A percentile compares a stretch with the other conserved stretches of the same genome.
phyloP scores from a whole-genome alignment of 2,888 invertebrate species.

The Stictocephala bisonia region DNA sequence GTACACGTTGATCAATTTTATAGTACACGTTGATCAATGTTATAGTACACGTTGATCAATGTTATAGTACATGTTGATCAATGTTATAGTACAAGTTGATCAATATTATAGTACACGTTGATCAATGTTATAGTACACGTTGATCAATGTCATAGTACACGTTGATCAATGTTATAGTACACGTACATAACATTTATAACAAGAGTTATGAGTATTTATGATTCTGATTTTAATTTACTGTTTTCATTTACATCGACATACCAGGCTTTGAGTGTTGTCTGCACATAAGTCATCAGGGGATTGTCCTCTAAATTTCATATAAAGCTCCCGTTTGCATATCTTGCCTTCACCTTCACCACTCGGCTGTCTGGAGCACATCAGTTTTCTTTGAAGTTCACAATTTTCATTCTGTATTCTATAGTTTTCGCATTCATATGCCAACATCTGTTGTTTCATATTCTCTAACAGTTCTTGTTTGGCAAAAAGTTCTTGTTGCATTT shows the following conservation, averaged over 20 bases:
- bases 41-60: no score
- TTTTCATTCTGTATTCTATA: background rate
- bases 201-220: no score
- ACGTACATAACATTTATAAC: no score
- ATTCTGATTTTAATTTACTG: no score
- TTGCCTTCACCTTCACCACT: background rate
- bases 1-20: no score
- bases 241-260: slow-evolving; percentile 31
- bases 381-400: background rate
- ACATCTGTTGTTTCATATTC: background rate
- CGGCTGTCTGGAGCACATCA: background rate
- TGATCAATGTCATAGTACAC: no score
- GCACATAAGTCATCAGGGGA: slow-evolving; percentile 9
- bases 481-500: slow-evolving; percentile 11
- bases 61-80: no score
- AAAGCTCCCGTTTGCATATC: slow-evolving; percentile 29
- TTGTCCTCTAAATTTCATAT: slow-evolving; percentile 3
- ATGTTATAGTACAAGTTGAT: no score
- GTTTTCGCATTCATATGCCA: slow-evolving; percentile 16
- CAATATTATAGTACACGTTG: no score
- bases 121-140: no score
- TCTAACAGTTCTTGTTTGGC: slow-evolving; percentile 20
- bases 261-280: slow-evolving; percentile 1
- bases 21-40: no score
- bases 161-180: no score